Evolutionary conservation across 2,797 vertebrate genomes (phyloP).

Genomic region (Cuculus canorus): DNA sequence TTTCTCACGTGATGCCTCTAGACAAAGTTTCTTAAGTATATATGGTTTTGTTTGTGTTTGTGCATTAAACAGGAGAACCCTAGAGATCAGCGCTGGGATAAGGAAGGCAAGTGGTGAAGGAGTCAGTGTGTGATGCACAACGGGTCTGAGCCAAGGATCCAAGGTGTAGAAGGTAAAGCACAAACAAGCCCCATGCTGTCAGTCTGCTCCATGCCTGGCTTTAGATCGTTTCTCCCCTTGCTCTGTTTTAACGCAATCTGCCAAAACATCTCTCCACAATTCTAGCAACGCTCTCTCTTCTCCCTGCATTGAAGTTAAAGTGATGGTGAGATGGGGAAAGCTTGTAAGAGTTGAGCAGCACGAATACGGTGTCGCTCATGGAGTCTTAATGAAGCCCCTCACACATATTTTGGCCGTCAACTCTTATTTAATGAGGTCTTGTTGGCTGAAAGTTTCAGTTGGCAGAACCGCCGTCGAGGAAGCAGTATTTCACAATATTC

Average conservation of each 20-base stretch:
- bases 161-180: conserved; percentile 1
- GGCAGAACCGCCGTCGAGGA: background rate
- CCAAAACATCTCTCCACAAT: background rate
- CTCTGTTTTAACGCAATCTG: background rate
- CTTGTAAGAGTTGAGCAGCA: background rate
- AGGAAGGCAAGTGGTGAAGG: background rate
- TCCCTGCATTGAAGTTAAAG: background rate
- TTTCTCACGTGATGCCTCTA: background rate
- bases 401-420: background rate
- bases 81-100: background rate
- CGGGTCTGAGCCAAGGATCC: background rate
- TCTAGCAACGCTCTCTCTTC: background rate
- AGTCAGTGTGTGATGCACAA: background rate
- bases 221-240: background rate
- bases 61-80: background rate
- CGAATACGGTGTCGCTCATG: background rate
- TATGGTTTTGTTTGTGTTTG: background rate
- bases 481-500: background rate
- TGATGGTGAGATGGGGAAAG: background rate
- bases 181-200: background rate
- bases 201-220: background rate
- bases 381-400: background rate
- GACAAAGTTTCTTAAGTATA: background rate
- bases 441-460: background rate
- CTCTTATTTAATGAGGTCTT: background rate